phyloP scores from a whole-genome alignment of 1,140 invertebrate species.

The Liolophura sinensis region DNA sequence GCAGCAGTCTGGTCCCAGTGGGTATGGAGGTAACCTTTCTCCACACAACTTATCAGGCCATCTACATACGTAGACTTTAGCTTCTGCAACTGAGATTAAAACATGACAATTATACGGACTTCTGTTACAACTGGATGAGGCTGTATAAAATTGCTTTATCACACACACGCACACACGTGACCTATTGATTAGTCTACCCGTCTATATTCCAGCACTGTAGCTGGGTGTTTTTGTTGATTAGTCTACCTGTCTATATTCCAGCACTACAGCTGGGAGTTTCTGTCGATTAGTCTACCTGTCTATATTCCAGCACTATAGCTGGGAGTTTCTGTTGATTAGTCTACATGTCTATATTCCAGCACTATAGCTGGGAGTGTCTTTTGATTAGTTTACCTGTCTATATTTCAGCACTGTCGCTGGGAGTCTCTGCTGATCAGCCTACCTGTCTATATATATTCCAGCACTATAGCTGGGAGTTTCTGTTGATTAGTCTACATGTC shows the following conservation, averaged over 20 bases:
- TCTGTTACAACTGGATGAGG: not conserved
- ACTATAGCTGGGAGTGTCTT: not conserved
- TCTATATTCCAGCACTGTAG: not conserved
- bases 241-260: not conserved
- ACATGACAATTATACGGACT: not conserved
- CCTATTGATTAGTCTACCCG: no score
- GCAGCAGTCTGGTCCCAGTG: constrained; percentile 66
- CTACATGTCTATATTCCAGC: not conserved
- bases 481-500: not conserved
- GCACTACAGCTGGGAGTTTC: no score
- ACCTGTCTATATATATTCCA: not conserved
- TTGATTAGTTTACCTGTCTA: no score
- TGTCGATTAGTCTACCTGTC: no score
- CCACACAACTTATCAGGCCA: constrained; percentile 61
- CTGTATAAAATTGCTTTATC: not conserved
- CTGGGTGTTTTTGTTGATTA: not conserved
- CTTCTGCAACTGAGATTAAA: constrained; percentile 56
- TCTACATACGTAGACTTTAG: constrained; percentile 66
- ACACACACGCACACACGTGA: not conserved
- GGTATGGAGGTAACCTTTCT: constrained; percentile 56
- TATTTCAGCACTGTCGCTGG: not conserved
- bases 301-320: no score
- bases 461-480: not conserved
- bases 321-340: no score
- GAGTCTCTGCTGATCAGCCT: not conserved